These are phyloP conservation scores for Ameiurus melas DNA, from an alignment of 2,113 vertebrate species.

Conservation along the genomic window DNA sequence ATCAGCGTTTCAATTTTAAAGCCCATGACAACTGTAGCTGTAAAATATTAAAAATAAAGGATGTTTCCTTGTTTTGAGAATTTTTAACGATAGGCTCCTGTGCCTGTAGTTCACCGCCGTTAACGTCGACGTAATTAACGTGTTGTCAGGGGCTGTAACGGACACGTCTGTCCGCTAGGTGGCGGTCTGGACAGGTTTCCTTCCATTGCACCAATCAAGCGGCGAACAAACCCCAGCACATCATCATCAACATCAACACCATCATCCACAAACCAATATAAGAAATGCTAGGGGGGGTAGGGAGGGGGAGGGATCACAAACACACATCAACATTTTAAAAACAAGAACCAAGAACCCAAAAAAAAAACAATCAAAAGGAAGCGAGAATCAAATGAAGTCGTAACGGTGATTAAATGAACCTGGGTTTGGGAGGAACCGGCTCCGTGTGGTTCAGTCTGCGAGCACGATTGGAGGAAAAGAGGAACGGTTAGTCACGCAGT, in stretches of 20 bases:
- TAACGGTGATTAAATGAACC: constrained; percentile 52
- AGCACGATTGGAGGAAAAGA: constrained; percentile 44
- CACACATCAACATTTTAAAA: constrained; percentile 23
- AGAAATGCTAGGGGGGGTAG: background rate
- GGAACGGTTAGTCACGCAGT: constrained; percentile 18
- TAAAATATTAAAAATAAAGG: no score
- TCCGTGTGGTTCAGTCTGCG: constrained; percentile 69
- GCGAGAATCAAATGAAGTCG: background rate
- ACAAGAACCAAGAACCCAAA: constrained; percentile 34
- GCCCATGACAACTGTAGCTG: background rate
- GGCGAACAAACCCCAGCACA: constrained; percentile 21
- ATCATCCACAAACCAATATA: constrained; percentile 21
- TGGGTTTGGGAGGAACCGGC: constrained; percentile 63
- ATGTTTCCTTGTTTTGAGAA: no score
- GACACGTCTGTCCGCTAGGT: background rate
- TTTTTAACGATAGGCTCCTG: no score
- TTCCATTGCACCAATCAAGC: constrained; percentile 2
- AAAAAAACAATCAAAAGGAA: background rate
- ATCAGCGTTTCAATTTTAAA: background rate
- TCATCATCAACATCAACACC: constrained; percentile 38
- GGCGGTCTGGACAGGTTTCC: constrained; percentile 22
- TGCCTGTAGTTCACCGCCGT: no score
- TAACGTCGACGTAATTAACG: background rate
- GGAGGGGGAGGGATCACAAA: background rate
- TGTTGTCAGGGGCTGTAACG: background rate